Evolutionary conservation across 2,888 invertebrate genomes (phyloP).

Genomic region (Calliphora vomitoria): DNA sequence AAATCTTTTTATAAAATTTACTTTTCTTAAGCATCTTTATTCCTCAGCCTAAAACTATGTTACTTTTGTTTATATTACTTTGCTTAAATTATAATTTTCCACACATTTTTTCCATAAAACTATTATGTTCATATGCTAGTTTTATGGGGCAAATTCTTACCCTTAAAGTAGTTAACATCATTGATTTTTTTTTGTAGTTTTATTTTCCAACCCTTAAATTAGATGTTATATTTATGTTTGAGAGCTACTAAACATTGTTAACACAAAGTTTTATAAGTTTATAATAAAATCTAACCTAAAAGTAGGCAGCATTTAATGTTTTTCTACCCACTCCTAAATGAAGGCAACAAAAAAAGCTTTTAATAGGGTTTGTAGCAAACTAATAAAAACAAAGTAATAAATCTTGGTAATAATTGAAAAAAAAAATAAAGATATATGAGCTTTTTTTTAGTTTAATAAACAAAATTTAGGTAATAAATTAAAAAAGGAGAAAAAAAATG

Average conservation of each 20-base stretch:
- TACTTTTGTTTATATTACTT: neutral
- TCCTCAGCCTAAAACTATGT: neutral
- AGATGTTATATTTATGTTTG: neutral
- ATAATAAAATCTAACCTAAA: neutral
- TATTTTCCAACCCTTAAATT: conserved; percentile 3
- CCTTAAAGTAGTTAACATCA: neutral
- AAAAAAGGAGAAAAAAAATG: too few species aligned
- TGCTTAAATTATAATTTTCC: too few species aligned
- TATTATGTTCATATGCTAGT: neutral
- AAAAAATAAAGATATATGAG: neutral
- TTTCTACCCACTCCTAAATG: neutral
- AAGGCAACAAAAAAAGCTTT: neutral
- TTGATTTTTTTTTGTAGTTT: neutral
- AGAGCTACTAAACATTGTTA: neutral
- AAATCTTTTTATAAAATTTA: too few species aligned
- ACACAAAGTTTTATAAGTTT: neutral
- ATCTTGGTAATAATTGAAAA: neutral
- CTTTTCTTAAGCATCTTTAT: too few species aligned
- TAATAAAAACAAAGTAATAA: conserved; percentile 5
- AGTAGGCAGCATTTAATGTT: conserved; percentile 15
- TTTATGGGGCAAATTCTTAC: neutral
- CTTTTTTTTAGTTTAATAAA: neutral
- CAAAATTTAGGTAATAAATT: too few species aligned
- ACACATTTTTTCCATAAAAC: too few species aligned
- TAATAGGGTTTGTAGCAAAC: neutral